Conservation (phyloP, 2,113 vertebrate species). For the Crypturellus undulatus region DNA sequence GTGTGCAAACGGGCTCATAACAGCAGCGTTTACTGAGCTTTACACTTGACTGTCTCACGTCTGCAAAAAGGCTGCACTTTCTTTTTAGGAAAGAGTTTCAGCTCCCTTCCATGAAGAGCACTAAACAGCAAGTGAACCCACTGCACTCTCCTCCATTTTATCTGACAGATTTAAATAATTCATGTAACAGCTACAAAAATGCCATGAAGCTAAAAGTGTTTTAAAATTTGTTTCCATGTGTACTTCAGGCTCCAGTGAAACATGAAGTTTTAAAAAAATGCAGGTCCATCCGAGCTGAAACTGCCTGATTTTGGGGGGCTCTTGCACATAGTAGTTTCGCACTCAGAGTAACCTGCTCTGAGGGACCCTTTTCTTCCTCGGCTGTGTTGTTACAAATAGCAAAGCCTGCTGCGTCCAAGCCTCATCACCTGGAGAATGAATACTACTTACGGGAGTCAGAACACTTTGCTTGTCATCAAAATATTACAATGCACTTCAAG, state of each 20-base stretch:
- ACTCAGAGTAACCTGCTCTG: neutral
- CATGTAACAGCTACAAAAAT: constrained; percentile 45
- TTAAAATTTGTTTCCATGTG: constrained; percentile 59
- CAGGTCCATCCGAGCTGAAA: constrained; percentile 46
- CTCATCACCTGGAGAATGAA: neutral
- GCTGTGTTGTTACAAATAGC: constrained; percentile 30
- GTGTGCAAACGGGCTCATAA: neutral
- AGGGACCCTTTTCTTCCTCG: neutral
- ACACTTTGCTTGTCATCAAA: neutral
- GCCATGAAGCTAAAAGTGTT: constrained; percentile 5
- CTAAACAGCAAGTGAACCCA: constrained; percentile 24
- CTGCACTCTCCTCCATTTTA: constrained; percentile 42
- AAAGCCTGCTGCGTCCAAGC: neutral
- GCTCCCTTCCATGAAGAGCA: neutral
- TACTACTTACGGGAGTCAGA: constrained; percentile 1
- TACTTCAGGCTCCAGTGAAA: constrained; percentile 46
- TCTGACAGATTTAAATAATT: constrained; percentile 65
- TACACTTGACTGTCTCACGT: accelerated
- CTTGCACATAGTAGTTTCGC: neutral
- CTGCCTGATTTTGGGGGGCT: neutral
- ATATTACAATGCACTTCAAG: constrained; percentile 50
- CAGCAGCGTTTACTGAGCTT: neutral
- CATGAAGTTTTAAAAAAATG: neutral
- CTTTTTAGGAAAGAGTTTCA: neutral
- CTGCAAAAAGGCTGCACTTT: neutral